Base-by-base conservation (phyloP, 23 tunicate genomes). In the Halocynthia aurantium region DNA sequence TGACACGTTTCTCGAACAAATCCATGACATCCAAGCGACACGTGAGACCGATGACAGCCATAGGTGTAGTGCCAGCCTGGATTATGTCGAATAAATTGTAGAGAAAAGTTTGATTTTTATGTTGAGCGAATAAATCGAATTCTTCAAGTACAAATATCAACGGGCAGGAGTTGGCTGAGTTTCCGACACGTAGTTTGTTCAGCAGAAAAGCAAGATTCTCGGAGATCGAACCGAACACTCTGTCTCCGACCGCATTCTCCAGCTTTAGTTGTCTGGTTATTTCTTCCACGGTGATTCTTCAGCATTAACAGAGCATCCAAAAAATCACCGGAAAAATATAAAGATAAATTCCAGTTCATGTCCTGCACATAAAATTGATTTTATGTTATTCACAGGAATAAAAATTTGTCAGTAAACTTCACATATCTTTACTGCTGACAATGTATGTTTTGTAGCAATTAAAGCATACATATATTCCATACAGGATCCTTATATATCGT, bases 81-180 rank as follows among this genome's bases (percentile, higher is more conserved):
- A 83, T 68, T 20, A 92, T 77, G 51, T 92, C 98, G 55, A 92
- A 92, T 58, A 92, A 82, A 61, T 92, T 92, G 66, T 92, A 92
- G 6, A 92, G 62, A 73, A 92, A 49, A 7, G 92, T 92, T 68
- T 92, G 98, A 69, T 92, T 92, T 78, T 86, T 92, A 53, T 92
- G 98, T 20, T 82, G 87, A 12, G 98, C 92, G 70, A 92, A 92
- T 40, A 92, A 69, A 62, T 92, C 98, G 70, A 92, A 92, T 52
- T 82, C 84, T 66, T 92, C 98, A 69, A 92, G 50, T 8, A 92
- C 55, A 55, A 92, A 78, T 7, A 92, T 40, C 17, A 92, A 65
- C 8, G 98, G 98, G 17, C 62, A 55, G 10, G 98, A 92, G 11
- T 63, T 69, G 11, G 76, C 57, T 7, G 81, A 53, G 12, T 81